Base-by-base conservation (phyloP, 1,140 invertebrate genomes). In the Aphaenogaster rudis region DNA sequence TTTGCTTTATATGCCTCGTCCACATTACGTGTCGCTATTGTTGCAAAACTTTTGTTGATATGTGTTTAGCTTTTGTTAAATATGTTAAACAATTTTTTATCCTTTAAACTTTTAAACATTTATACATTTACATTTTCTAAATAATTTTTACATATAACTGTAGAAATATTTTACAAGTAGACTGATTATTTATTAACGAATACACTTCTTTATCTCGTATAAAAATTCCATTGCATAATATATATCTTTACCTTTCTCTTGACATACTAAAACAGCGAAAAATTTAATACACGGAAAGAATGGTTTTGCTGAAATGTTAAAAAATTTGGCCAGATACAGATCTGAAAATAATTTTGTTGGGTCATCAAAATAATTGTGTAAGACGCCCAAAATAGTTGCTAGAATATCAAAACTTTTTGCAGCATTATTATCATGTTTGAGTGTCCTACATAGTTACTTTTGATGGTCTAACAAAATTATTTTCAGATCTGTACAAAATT, bases 171-270 rank as follows among this genome's bases (percentile, higher is more conserved):
- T 42, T 39, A 6, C 21, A 11, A 42, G 15, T 17, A 54, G 2
- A 0, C 2, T 36, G 4, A n/a, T 64, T 64, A 39, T 64, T 79
- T 48, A 64, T 48, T 63, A 66, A 77, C 4, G 0, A 57, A 36
- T 54, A 9, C 52, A 28, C 11, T 33, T 48, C 4, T 13, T 9
- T 61, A 77, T 42, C 6, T 48, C 5, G 0, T 17, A 39, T 21
- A 11, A 45, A 45, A 78, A 63, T 78, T 63, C n/a, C 48, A n/a
- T 76, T 54, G 72, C 13, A 59, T 33, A 59, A 76, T 42, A 59
- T 11, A 61, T 52, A 61, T 42, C 13, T 36, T 21, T 21, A 45
- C 3, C 21, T 48, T 39, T 17, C n/a, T n/a, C 21, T n/a, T 11
- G 4, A 9, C 2, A 13, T 15, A 36, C 48, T 61, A 63, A 79